These are phyloP conservation scores for Drosophila asahinai DNA, from an alignment of 1,140 invertebrate genomes.

Conservation along the genomic window DNA sequence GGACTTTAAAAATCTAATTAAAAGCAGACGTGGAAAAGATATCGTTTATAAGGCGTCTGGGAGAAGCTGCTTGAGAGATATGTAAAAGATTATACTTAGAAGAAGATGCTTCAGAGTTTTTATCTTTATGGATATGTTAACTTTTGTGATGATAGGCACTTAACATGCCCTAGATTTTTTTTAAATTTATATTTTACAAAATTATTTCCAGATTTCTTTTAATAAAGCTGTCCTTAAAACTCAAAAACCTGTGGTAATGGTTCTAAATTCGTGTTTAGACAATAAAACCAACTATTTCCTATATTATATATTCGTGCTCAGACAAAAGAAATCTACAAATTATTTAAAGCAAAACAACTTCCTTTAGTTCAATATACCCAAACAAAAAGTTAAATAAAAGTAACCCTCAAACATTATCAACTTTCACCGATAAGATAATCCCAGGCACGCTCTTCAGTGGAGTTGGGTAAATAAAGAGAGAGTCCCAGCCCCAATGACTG, in stretches of 20 bases:
- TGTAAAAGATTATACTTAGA: neutral
- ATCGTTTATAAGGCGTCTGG: neutral
- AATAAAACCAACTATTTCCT: too few species aligned
- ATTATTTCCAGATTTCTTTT: neutral
- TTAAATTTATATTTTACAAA: neutral
- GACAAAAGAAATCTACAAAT: neutral
- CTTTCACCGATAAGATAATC: conserved; percentile 47
- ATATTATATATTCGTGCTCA: too few species aligned
- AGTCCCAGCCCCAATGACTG: neutral
- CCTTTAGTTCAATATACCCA: neutral
- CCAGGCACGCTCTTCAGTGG: neutral
- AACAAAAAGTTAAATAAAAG: neutral
- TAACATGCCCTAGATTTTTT: neutral
- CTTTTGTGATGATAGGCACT: neutral
- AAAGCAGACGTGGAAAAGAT: neutral
- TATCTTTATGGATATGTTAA: neutral
- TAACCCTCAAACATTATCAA: neutral
- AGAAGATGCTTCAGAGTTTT: neutral
- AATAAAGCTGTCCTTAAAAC: neutral
- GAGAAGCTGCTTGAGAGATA: neutral
- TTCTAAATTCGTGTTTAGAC: too few species aligned
- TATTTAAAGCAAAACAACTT: neutral
- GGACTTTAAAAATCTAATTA: conserved; percentile 1
- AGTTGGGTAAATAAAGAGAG: neutral
- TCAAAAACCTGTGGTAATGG: too few species aligned